These are phyloP conservation scores for Sinodicranocentrus sp. DNA, from an alignment of 2,888 invertebrate species.

Conservation along the genomic window DNA sequence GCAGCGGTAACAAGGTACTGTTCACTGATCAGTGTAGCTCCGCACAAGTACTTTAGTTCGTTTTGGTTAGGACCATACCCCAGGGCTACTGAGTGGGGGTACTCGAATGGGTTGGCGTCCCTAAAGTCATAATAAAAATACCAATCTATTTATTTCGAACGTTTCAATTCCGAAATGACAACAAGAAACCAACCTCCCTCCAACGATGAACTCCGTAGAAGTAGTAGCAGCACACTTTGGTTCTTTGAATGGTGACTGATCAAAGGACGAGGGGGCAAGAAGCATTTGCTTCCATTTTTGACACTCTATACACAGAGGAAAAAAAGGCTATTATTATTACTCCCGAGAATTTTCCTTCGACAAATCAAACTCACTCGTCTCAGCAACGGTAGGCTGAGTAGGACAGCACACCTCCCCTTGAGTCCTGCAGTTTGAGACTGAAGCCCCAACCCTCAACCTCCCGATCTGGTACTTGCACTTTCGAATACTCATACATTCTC, in stretches of 20 bases:
- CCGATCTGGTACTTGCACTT: constrained; percentile 41
- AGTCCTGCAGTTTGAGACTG: neutral
- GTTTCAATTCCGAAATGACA: neutral
- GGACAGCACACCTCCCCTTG: constrained; percentile 46
- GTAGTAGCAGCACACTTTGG: neutral
- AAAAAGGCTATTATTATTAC: neutral
- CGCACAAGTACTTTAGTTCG: constrained; percentile 80
- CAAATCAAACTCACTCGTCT: constrained; percentile 17
- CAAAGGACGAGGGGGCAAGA: constrained; percentile 18
- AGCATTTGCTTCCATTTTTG: constrained; percentile 37
- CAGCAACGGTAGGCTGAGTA: neutral
- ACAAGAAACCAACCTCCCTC: constrained; percentile 26
- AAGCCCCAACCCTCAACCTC: constrained; percentile 1
- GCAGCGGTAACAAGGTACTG: constrained; percentile 87
- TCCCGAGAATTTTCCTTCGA: too few relatives aligned
- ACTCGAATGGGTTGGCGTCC: constrained; percentile 29
- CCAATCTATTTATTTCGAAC: neutral
- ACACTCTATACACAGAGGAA: constrained; percentile 22
- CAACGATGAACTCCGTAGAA: constrained; percentile 22
- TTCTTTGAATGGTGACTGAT: neutral
- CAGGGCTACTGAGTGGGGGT: constrained; percentile 47
- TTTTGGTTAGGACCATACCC: constrained; percentile 29
- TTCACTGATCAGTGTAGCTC: constrained; percentile 87
- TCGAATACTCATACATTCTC: constrained; percentile 29
- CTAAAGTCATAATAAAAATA: constrained; percentile 11